Conservation (phyloP, 2,888 invertebrate genomes). For the Gymnosoma rotundatum region DNA sequence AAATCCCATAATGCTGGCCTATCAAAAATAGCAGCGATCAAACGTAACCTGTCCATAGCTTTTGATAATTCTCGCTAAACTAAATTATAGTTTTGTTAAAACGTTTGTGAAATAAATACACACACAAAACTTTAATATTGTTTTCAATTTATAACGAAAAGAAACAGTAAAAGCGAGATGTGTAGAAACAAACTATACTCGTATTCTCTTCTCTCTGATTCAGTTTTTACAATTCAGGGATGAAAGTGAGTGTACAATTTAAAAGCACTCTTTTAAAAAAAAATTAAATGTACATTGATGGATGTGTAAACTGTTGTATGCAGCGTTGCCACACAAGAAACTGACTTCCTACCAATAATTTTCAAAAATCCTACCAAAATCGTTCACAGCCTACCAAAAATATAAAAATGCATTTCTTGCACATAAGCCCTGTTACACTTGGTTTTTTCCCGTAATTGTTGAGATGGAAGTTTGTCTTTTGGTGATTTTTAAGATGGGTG, state of each 20-base stretch:
- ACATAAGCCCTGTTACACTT: too few relatives aligned
- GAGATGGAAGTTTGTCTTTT: too few relatives aligned
- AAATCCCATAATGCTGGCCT: slow-evolving; percentile 63
- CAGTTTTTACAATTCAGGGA: background rate
- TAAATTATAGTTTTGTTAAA: slow-evolving; percentile 70
- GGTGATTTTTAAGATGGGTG: too few relatives aligned
- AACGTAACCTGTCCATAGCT: slow-evolving; percentile 74
- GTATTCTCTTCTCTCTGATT: background rate
- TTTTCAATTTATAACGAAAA: slow-evolving; percentile 1
- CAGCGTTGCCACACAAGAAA: too few relatives aligned
- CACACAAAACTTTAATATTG: background rate
- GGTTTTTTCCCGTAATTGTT: too few relatives aligned
- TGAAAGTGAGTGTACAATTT: background rate
- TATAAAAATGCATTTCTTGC: too few relatives aligned
- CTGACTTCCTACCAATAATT: too few relatives aligned
- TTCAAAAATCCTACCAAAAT: too few relatives aligned
- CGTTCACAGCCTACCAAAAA: too few relatives aligned
- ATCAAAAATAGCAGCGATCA: slow-evolving; percentile 76
- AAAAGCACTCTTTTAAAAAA: too few relatives aligned
- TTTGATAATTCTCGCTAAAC: slow-evolving; percentile 76
- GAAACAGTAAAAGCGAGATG: slow-evolving; percentile 30
- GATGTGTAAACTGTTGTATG: too few relatives aligned
- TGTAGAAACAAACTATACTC: background rate
- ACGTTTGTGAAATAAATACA: background rate
- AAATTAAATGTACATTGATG: too few relatives aligned